These are phyloP conservation scores for Okapia johnstoni DNA, from an alignment of 2,113 vertebrate species.

Conservation along the genomic window DNA sequence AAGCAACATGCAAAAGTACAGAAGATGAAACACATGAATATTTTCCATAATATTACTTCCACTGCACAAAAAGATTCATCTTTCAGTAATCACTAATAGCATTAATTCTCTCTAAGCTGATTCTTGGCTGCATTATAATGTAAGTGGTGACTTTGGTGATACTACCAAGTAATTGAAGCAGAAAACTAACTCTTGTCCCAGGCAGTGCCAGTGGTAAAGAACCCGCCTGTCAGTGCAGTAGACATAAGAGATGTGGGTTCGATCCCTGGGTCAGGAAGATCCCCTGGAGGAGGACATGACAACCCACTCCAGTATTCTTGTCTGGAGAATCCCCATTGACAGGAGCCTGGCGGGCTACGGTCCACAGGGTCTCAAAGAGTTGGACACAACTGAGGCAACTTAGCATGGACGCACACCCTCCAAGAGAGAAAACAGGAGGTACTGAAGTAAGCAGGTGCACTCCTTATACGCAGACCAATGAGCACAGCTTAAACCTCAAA, in stretches of 20 bases:
- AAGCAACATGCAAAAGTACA: neutral
- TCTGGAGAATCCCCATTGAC: neutral
- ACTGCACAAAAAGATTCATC: neutral
- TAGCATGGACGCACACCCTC: neutral
- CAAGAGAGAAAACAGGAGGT: neutral
- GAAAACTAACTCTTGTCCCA: neutral
- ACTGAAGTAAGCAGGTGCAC: neutral
- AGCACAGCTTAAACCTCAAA: neutral
- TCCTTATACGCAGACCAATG: neutral
- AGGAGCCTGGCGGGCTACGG: neutral
- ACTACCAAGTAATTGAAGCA: neutral
- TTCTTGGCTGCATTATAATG: neutral
- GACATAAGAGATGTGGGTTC: neutral
- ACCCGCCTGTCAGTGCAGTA: neutral
- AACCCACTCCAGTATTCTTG: neutral
- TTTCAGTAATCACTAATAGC: neutral
- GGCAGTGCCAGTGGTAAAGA: neutral
- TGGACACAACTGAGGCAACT: neutral
- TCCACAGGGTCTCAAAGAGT: neutral
- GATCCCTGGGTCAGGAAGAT: neutral
- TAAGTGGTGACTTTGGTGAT: neutral
- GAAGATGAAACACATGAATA: neutral
- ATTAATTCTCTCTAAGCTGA: neutral
- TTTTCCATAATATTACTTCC: neutral
- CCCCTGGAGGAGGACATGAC: neutral